phyloP scores from a whole-genome alignment of 2,888 invertebrate species.

The Cacoxenus indagator region DNA sequence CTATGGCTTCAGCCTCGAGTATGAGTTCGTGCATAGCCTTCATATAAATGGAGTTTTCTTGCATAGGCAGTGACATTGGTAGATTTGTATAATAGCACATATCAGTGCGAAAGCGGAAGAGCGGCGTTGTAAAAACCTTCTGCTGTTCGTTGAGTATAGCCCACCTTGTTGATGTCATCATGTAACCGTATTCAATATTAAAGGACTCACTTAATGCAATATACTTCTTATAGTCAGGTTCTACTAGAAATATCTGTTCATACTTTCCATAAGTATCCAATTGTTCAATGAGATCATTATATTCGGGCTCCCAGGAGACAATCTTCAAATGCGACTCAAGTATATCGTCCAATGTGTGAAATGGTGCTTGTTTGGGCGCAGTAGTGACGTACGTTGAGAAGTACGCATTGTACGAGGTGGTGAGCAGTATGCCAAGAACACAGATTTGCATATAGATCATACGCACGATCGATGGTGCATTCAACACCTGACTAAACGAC shows the following conservation, averaged over 20 bases:
- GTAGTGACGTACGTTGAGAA: slow-evolving; percentile 62
- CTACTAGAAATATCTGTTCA: slow-evolving; percentile 47
- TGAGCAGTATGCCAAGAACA: slow-evolving; percentile 58
- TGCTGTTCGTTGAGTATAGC: slow-evolving; percentile 57
- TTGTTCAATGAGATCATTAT: slow-evolving; percentile 39
- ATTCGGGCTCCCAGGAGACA: slow-evolving; percentile 49
- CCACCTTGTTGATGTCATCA: slow-evolving; percentile 55
- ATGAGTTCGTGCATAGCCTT: slow-evolving; percentile 48
- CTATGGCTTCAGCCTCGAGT: slow-evolving; percentile 46
- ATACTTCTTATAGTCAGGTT: slow-evolving; percentile 44
- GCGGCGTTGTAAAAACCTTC: slow-evolving; percentile 50
- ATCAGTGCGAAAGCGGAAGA: slow-evolving; percentile 53
- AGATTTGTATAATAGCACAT: slow-evolving; percentile 58
- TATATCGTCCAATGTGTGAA: slow-evolving; percentile 54
- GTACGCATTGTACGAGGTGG: slow-evolving; percentile 62
- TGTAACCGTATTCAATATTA: slow-evolving; percentile 52
- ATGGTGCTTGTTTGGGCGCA: slow-evolving; percentile 50
- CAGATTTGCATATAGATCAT: slow-evolving; percentile 61
- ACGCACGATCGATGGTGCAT: slow-evolving; percentile 49
- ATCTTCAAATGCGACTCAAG: slow-evolving; percentile 49
- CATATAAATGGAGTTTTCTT: slow-evolving; percentile 58
- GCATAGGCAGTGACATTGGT: slow-evolving; percentile 58
- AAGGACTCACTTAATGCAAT: slow-evolving; percentile 50
- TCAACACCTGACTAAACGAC: slow-evolving; percentile 50
- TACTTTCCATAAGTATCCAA: slow-evolving; percentile 44